These are phyloP conservation scores for Macrosiphum euphorbiae DNA, from an alignment of 2,888 invertebrate genomes.

Conservation along the genomic window DNA sequence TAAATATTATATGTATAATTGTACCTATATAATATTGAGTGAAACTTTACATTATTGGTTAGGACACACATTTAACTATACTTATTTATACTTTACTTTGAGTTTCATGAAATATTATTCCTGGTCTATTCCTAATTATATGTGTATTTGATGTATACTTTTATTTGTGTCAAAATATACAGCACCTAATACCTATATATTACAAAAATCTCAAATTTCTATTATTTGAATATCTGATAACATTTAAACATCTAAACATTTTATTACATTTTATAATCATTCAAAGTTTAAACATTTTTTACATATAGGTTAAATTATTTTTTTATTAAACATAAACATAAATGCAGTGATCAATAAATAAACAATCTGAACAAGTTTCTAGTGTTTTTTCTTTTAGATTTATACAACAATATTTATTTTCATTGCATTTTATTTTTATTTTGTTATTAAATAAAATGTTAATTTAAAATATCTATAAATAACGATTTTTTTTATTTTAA, in stretches of 20 bases:
- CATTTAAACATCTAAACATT: neutral
- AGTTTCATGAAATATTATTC: neutral
- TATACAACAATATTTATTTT: neutral
- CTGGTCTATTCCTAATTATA: neutral
- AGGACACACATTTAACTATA: neutral
- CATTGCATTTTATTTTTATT: neutral
- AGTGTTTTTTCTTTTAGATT: neutral
- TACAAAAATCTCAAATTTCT: neutral
- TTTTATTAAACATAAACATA: neutral
- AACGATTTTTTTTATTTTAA: neutral
- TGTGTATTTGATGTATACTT: neutral
- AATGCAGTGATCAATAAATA: neutral
- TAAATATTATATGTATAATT: neutral
- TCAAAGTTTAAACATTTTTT: neutral
- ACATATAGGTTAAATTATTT: neutral
- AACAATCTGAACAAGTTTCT: neutral
- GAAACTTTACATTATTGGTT: neutral
- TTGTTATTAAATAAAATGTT: neutral
- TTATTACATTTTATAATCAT: neutral
- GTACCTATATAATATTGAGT: neutral
- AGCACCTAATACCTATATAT: no score
- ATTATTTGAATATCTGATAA: neutral
- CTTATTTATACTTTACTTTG: neutral
- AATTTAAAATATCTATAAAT: slow-evolving; percentile 6
- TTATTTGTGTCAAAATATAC: neutral